Evolutionary conservation across 2,888 invertebrate species (phyloP).

Genomic region (Hydriomena furcata): DNA sequence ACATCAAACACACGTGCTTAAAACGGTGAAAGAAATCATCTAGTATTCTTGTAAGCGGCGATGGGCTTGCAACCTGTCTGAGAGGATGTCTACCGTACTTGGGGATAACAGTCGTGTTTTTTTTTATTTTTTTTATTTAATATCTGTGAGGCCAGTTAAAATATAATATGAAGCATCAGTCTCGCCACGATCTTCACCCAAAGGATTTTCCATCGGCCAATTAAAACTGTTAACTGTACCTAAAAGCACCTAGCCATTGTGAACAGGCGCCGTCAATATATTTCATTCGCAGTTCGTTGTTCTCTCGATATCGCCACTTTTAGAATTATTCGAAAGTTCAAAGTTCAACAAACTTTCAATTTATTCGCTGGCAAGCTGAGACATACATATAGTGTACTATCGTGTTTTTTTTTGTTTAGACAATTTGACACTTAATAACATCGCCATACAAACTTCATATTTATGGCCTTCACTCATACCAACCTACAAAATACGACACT

Average conservation of each 20-base stretch:
- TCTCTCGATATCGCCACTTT: slow-evolving; percentile 25
- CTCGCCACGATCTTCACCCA: too few relatives aligned
- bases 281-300: slow-evolving; percentile 26
- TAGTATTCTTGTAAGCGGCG: too few relatives aligned
- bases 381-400: slow-evolving; percentile 3
- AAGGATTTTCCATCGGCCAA: background rate
- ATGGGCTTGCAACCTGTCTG: too few relatives aligned
- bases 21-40: too few relatives aligned
- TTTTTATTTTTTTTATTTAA: too few relatives aligned
- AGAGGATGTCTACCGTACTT: too few relatives aligned
- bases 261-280: slow-evolving; percentile 21
- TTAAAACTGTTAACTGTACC: background rate
- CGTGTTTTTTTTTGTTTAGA: slow-evolving; percentile 1
- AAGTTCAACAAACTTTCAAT: slow-evolving; percentile 33
- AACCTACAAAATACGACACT: background rate
- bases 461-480: background rate
- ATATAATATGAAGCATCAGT: too few relatives aligned
- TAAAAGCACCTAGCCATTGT: background rate
- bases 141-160: too few relatives aligned
- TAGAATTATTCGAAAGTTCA: slow-evolving; percentile 28
- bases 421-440: slow-evolving; percentile 5
- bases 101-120: too few relatives aligned
- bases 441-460: background rate
- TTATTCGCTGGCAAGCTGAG: slow-evolving; percentile 18
- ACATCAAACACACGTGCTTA: too few relatives aligned